Base-by-base conservation (phyloP, 2,888 invertebrate species). In the Caenorhabditis afra region DNA sequence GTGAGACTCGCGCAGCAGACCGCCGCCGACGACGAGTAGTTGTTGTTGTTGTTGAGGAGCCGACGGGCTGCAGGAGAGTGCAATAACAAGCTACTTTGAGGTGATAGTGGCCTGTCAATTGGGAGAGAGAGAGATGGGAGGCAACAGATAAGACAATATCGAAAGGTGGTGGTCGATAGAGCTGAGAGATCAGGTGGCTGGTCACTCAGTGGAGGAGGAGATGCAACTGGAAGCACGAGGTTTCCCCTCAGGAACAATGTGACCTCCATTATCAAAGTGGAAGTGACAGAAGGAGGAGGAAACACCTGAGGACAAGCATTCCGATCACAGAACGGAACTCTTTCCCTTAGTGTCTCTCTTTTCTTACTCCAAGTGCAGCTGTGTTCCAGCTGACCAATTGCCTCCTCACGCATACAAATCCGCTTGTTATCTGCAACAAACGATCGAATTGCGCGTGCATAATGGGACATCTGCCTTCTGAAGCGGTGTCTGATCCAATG, bases 151-250 rank as follows among this genome's bases (percentile, higher is more conserved):
- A 59, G 58, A 50, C 16, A 44, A 53, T n/a, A n/a, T 29, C 29
- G 7, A 29, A 29, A 29, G 29, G 29, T 29, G 29, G n/a, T n/a
- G n/a, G n/a, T n/a, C n/a, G 52, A 20, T 10, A 10, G 23, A 59
- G 58, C 55, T 66, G 50, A 41, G 41, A 22, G 59, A 58, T 67
- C 67, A 67, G 67, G 57, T 67, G 67, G 57, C 16, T 47, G 47
- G 41, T 41, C 12, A 14, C 4, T 41, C 29, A 11, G 41, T 41
- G 12, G 14, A 41, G 12, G 41, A 14, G n/a, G 41, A 47, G 41
- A 53, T 29, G 18, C 18, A 41, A n/a, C n/a, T n/a, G n/a, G 18
- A 45, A 47, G 20, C 45, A 55, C 55, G 66, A 41, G 55, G 37
- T 44, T 22, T 47, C 29, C 16, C 41, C 16, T 7, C n/a, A n/a